A percentile compares a stretch with the other conserved stretches of the same genome.
phyloP scores from a whole-genome alignment of 1,140 invertebrate genomes.

The Araneus ventricosus region DNA sequence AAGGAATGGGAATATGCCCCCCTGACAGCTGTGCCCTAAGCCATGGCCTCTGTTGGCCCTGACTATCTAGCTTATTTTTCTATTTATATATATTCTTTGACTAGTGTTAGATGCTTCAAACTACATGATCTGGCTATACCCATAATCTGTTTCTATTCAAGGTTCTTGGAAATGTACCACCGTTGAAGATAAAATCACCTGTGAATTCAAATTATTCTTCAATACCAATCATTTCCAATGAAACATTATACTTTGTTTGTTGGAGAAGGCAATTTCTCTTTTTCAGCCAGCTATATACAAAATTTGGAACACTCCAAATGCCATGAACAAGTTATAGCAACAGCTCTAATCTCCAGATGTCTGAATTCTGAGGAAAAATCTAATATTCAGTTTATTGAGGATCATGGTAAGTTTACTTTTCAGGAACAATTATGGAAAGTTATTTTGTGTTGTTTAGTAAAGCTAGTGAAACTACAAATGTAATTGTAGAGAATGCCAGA shows the following conservation, averaged over 20 bases:
- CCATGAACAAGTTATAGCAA: neutral
- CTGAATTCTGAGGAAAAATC: neutral
- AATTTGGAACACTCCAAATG: neutral
- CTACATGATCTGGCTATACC: too few species aligned
- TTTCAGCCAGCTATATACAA: slow-evolving; percentile 20
- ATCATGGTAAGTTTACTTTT: slow-evolving; percentile 1
- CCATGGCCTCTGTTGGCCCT: too few species aligned
- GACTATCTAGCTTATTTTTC: too few species aligned
- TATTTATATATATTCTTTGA: too few species aligned
- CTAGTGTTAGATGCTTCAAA: too few species aligned
- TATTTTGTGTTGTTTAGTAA: neutral
- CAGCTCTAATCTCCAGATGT: neutral
- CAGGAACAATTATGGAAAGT: neutral
- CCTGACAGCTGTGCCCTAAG: too few species aligned
- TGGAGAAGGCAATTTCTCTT: slow-evolving; percentile 37
- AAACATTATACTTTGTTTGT: slow-evolving; percentile 24
- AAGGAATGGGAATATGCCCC: too few species aligned
- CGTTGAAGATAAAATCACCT: too few species aligned
- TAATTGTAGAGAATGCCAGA: neutral
- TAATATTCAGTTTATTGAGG: slow-evolving; percentile 15
- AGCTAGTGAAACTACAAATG: neutral
- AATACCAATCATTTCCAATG: neutral
- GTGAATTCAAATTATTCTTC: too few species aligned
- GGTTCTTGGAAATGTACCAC: too few species aligned
- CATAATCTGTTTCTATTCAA: too few species aligned